Conservation (phyloP, 2,888 invertebrate species). For the Cerastoderma edule region DNA sequence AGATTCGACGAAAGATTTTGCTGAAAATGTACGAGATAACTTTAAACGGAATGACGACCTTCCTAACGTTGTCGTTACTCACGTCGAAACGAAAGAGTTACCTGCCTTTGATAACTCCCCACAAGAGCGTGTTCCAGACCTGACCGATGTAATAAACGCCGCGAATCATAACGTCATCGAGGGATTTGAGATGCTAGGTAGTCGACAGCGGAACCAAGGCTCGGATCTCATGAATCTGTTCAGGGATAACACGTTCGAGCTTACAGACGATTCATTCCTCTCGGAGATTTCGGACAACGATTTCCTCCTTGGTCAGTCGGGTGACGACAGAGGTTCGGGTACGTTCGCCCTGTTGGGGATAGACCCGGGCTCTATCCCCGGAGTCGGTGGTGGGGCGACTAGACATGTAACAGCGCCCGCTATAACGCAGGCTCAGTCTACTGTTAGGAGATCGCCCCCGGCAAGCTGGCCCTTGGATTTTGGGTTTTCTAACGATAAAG, state of each 20-base stretch:
- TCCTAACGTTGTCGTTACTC: neutral
- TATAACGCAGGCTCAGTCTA: no score
- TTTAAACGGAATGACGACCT: neutral
- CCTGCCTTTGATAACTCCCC: neutral
- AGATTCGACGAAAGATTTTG: neutral
- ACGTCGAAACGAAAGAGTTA: neutral
- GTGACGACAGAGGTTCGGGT: constrained; percentile 2
- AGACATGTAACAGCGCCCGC: no score
- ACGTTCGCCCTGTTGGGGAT: constrained; percentile 15
- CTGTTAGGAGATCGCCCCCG: neutral
- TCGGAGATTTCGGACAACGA: neutral
- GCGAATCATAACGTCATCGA: neutral
- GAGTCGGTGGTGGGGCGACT: no score
- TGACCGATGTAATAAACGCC: neutral
- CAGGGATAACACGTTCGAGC: neutral
- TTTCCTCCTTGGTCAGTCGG: neutral
- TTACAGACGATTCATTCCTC: neutral
- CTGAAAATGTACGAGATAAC: neutral
- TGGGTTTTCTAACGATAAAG: constrained; percentile 9
- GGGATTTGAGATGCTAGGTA: constrained; percentile 19
- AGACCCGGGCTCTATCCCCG: constrained; percentile 7
- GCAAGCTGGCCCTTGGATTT: constrained; percentile 6
- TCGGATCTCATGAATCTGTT: constrained; percentile 5
- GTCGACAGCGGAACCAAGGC: neutral
- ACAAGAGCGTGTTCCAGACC: neutral